Evolutionary conservation across 2,113 vertebrate genomes (phyloP).

Genomic region (Motacilla tschutschensis): DNA sequence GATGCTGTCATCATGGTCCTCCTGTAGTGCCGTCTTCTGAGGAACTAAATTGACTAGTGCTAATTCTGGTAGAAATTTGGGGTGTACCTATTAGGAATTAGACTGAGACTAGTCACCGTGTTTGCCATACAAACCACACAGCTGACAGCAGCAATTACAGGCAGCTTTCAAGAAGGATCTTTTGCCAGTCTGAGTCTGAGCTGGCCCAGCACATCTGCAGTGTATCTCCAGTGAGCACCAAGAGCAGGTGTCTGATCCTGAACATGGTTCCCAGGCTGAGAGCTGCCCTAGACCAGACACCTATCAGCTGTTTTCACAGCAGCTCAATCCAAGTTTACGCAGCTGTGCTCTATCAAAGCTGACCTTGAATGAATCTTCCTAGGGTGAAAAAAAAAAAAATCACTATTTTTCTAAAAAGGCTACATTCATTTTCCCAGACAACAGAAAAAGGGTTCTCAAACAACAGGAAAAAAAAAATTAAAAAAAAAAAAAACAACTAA

Average conservation of each 20-base stretch:
- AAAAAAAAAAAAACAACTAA: not conserved
- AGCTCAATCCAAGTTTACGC: not conserved
- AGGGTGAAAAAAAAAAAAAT: not conserved
- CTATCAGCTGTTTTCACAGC: not conserved
- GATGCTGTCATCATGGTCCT: not conserved
- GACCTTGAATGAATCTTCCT: not conserved
- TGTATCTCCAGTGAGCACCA: accelerated
- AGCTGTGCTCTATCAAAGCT: not conserved
- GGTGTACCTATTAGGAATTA: not conserved
- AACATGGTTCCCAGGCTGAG: accelerated
- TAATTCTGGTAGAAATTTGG: not conserved
- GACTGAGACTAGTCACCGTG: not conserved
- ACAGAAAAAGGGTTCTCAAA: not conserved
- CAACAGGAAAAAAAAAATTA: not conserved
- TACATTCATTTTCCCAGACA: not conserved
- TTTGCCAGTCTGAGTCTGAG: not conserved
- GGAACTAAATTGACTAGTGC: not conserved
- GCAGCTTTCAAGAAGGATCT: not conserved
- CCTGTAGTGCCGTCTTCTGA: not conserved
- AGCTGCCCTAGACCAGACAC: not conserved
- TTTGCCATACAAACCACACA: not conserved
- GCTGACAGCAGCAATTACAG: not conserved
- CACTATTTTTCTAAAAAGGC: not conserved
- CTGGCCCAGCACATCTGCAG: not conserved
- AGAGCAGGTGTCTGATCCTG: not conserved